Conservation (phyloP, 2,797 vertebrate species). For the Trematomus bernacchii region DNA sequence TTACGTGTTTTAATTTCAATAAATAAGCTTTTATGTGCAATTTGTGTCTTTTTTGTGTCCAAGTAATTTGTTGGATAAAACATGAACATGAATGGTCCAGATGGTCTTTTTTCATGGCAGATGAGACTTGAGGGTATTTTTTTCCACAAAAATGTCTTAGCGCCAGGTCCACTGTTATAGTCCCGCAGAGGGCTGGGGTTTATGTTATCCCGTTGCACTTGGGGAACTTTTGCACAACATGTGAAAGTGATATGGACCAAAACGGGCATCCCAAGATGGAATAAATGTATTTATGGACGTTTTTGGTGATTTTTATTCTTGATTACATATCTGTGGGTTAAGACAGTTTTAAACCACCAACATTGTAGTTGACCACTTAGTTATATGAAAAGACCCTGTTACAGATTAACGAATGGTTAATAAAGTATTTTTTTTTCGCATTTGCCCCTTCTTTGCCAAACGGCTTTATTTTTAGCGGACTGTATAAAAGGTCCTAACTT, state of each 20-base stretch:
- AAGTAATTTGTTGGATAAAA: slow-evolving; percentile 56
- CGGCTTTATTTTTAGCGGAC: slow-evolving; percentile 37
- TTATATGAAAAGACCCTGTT: slow-evolving; percentile 33
- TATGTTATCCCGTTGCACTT: slow-evolving; percentile 39
- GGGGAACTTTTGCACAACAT: slow-evolving; percentile 44
- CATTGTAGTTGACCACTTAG: slow-evolving; percentile 23
- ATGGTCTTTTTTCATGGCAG: slow-evolving; percentile 15
- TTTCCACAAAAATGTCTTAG: background rate
- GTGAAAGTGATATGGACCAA: background rate
- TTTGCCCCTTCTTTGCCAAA: slow-evolving; percentile 26
- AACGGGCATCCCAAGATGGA: background rate
- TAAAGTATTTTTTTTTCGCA: slow-evolving; percentile 37
- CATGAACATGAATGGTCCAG: slow-evolving; percentile 10
- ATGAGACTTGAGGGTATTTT: slow-evolving; percentile 28
- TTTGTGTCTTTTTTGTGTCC: slow-evolving; percentile 61
- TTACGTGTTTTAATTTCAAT: slow-evolving; percentile 64
- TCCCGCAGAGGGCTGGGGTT: slow-evolving; percentile 2
- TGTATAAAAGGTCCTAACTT: slow-evolving; percentile 36
- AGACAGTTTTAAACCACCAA: slow-evolving; percentile 17
- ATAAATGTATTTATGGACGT: slow-evolving; percentile 9
- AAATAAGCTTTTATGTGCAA: slow-evolving; percentile 59
- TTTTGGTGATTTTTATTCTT: background rate
- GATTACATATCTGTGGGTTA: slow-evolving; percentile 3
- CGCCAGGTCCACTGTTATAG: background rate
- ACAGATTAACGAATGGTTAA: background rate